Evolutionary conservation across 1,140 invertebrate species (phyloP).

Genomic region (Drepana arcuata): DNA sequence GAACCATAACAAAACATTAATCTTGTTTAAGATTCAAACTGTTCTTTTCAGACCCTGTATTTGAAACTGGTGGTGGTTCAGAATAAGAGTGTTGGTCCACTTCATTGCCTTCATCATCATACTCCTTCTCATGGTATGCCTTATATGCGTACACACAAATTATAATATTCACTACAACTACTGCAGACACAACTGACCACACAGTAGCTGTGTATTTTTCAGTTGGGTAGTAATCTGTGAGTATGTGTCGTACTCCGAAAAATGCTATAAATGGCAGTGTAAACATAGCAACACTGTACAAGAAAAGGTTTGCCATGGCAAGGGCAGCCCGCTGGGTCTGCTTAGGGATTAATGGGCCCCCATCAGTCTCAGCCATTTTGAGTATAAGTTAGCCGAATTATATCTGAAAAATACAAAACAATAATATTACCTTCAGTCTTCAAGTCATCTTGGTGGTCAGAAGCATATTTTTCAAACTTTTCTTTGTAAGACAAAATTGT

Average conservation of each 20-base stretch:
- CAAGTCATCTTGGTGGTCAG: constrained; percentile 36
- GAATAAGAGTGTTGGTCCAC: constrained; percentile 52
- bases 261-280: constrained; percentile 84
- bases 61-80: constrained; percentile 10
- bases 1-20: constrained; percentile 19
- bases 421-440: constrained; percentile 60
- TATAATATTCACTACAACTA: constrained; percentile 84
- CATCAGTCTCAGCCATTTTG: constrained; percentile 59
- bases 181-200: constrained; percentile 81
- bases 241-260: constrained; percentile 76
- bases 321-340: constrained; percentile 60
- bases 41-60: constrained; percentile 38
- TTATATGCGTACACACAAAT: constrained; percentile 84
- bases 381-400: constrained; percentile 29
- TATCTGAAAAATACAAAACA: constrained; percentile 62
- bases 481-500: constrained; percentile 79
- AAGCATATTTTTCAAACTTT: constrained; percentile 45
- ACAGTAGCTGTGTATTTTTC: constrained; percentile 77
- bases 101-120: constrained; percentile 75
- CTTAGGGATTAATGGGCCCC: constrained; percentile 50
- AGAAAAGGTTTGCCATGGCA: constrained; percentile 77
- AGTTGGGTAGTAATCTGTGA: constrained; percentile 75
- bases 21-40: constrained; percentile 59
- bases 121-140: constrained; percentile 80
- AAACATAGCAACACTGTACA: constrained; percentile 89